Conservation (phyloP, 2,888 invertebrate genomes). For the Hirtodrosophila duncani region DNA sequence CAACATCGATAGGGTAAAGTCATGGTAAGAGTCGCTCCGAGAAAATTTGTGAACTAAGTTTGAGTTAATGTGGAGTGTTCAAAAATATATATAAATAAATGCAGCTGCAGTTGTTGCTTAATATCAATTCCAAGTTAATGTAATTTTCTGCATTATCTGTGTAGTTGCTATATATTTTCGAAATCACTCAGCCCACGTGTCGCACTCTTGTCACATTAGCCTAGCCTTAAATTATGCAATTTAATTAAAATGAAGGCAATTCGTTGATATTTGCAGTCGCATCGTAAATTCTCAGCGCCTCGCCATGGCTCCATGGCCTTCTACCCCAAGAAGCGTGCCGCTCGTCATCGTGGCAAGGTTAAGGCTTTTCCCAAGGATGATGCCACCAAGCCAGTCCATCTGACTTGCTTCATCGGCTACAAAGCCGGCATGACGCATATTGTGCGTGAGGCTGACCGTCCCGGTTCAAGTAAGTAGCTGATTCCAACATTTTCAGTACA, state of each 20-base stretch:
- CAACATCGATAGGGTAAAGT: no score
- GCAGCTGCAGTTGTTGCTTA: constrained; percentile 3
- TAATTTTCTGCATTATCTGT: no score
- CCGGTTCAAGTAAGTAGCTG: constrained; percentile 96
- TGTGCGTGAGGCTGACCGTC: constrained; percentile 98
- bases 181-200: no score
- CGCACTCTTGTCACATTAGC: no score
- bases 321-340: constrained; percentile 98
- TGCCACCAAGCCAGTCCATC: constrained; percentile 95
- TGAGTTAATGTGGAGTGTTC: not conserved
- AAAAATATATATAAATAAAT: not conserved
- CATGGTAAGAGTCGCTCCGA: no score
- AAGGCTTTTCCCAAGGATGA: constrained; percentile 99
- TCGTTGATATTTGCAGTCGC: constrained; percentile 86
- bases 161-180: no score
- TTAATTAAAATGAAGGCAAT: not conserved
- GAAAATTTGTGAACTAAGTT: not conserved
- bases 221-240: no score
- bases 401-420: constrained; percentile 98
- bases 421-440: constrained; percentile 99
- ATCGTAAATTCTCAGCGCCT: constrained; percentile 99
- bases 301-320: constrained; percentile 99
- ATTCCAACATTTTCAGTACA: not conserved
- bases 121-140: constrained; percentile 36
- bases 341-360: constrained; percentile 97